Conservation (phyloP, 1,140 invertebrate species). For the Heliconius melpomene region DNA sequence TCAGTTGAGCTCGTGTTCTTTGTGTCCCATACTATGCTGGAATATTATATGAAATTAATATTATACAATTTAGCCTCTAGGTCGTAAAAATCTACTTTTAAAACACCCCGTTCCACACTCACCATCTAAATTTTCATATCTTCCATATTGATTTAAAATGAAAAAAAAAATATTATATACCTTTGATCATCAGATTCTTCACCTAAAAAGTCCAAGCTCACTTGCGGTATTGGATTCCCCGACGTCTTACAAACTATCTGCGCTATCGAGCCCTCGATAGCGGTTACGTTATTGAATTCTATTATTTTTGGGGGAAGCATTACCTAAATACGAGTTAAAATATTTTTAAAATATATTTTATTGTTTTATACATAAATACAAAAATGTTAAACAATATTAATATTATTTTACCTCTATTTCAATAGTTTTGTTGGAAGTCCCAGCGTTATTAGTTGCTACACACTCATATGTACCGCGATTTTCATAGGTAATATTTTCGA, state of each 20-base stretch:
- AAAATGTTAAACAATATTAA: too few relatives aligned
- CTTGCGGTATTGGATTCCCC: slow-evolving; percentile 53
- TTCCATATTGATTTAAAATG: too few relatives aligned
- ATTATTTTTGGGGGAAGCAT: slow-evolving; percentile 55
- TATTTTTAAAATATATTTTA: too few relatives aligned
- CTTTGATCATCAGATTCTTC: slow-evolving; percentile 46
- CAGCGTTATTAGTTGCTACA: slow-evolving; percentile 54
- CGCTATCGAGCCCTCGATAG: slow-evolving; percentile 38
- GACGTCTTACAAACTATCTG: slow-evolving; percentile 30
- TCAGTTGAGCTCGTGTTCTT: slow-evolving; percentile 43
- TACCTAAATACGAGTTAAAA: slow-evolving; percentile 46
- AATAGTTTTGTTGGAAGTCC: slow-evolving; percentile 38
- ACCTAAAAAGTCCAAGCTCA: slow-evolving; percentile 50
- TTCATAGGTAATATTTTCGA: slow-evolving; percentile 48
- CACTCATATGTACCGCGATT: slow-evolving; percentile 65
- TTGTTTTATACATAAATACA: too few relatives aligned
- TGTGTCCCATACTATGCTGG: slow-evolving; percentile 45
- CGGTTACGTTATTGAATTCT: slow-evolving; percentile 54
- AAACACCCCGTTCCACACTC: too few relatives aligned
- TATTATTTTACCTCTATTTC: slow-evolving; percentile 33
- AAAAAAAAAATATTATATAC: slow-evolving; percentile 30
- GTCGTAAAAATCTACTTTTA: too few relatives aligned
- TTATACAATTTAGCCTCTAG: neutral
- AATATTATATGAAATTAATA: slow-evolving; percentile 30
- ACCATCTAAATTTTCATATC: too few relatives aligned